These are phyloP conservation scores for Kryptolebias marmoratus DNA, from an alignment of 2,113 vertebrate species.

Conservation along the genomic window DNA sequence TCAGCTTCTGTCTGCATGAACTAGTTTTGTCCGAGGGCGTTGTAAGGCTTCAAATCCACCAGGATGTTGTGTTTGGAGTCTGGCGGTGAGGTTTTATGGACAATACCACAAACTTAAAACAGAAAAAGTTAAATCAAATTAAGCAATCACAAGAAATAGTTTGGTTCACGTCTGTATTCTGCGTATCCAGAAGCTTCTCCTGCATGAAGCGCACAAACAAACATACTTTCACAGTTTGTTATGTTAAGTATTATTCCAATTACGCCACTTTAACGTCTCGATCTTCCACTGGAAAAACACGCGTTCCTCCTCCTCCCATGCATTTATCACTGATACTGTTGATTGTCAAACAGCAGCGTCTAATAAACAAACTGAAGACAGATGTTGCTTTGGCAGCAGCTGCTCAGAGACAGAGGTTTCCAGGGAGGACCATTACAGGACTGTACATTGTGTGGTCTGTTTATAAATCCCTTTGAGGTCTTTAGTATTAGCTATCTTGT, in stretches of 20 bases:
- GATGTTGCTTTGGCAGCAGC: constrained; percentile 49
- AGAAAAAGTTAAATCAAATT: background rate
- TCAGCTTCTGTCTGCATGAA: too few relatives aligned
- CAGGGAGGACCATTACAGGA: constrained; percentile 12
- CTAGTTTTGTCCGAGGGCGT: too few relatives aligned
- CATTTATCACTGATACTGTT: constrained; percentile 23
- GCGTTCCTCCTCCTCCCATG: background rate
- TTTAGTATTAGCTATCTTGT: background rate
- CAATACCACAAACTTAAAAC: background rate
- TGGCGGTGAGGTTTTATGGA: background rate
- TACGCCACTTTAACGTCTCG: background rate
- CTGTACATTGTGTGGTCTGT: constrained; percentile 12
- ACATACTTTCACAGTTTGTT: background rate
- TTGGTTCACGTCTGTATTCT: background rate
- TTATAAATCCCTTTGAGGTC: background rate
- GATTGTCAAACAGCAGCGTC: constrained; percentile 11
- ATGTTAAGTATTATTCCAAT: background rate
- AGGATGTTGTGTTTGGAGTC: too few relatives aligned
- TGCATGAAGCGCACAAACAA: background rate
- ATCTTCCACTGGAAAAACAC: constrained; percentile 41
- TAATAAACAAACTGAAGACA: constrained; percentile 29
- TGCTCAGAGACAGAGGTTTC: constrained; percentile 16
- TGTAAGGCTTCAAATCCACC: too few relatives aligned
- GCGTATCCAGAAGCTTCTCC: background rate
- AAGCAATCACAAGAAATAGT: background rate